Evolutionary conservation across 2,888 invertebrate genomes (phyloP).

Genomic region (Caenorhabditis japonica): DNA sequence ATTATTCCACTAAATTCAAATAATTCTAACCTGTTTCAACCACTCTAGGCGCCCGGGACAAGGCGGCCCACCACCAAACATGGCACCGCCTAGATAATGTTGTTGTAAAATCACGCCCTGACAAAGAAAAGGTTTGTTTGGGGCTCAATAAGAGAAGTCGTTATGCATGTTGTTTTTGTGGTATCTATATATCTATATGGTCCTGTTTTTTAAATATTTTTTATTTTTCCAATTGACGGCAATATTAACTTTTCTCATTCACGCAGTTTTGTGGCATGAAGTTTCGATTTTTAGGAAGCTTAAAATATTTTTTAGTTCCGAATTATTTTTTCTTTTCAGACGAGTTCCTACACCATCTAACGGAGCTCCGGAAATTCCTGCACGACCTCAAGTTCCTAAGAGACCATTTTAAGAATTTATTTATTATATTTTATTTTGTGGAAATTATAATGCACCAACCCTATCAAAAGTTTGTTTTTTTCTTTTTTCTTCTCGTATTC

Average conservation of each 20-base stretch:
- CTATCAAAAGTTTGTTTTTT: slow-evolving; percentile 13
- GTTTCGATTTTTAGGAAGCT: no score
- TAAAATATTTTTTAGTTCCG: background rate
- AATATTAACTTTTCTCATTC: slow-evolving; percentile 12
- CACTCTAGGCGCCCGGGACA: slow-evolving; percentile 64
- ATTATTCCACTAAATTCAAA: slow-evolving; percentile 2
- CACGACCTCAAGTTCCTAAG: slow-evolving; percentile 60
- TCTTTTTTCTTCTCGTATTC: slow-evolving; percentile 9
- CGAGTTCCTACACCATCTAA: slow-evolving; percentile 66
- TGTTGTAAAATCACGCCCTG: slow-evolving; percentile 17
- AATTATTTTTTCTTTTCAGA: slow-evolving; percentile 41
- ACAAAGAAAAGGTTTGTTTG: slow-evolving; percentile 38
- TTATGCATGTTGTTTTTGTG: slow-evolving; percentile 34
- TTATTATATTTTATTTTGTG: no score
- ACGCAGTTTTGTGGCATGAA: no score
- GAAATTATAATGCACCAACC: background rate
- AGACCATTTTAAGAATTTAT: slow-evolving; percentile 48
- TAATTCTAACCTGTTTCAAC: slow-evolving; percentile 16
- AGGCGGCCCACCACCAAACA: slow-evolving; percentile 63
- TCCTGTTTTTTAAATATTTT: slow-evolving; percentile 8
- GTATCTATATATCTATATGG: slow-evolving; percentile 7
- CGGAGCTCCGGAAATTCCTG: slow-evolving; percentile 60
- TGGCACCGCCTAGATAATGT: slow-evolving; percentile 56
- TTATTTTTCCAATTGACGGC: background rate
- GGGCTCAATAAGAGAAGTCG: slow-evolving; percentile 11